phyloP scores from a whole-genome alignment of 1,140 invertebrate genomes.

The Mycetomoellerius zeteki region DNA sequence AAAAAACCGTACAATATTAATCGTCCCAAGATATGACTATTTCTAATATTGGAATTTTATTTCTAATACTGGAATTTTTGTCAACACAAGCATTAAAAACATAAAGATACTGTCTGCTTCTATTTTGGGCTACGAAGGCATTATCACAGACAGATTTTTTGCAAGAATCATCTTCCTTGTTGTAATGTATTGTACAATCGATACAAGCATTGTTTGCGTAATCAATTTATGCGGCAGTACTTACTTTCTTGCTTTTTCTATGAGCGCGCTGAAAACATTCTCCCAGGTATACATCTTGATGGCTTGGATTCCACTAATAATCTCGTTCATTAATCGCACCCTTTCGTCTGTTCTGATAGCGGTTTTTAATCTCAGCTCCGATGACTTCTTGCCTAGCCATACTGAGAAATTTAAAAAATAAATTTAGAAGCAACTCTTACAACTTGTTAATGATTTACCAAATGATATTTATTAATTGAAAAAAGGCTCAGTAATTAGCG shows the following conservation, averaged over 20 bases:
- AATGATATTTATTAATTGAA: not conserved
- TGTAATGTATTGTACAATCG: not conserved
- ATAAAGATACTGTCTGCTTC: not conserved
- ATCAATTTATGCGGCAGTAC: not conserved
- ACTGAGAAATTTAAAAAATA: conserved; percentile 82
- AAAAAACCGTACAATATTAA: no score
- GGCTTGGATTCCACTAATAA: conserved; percentile 88
- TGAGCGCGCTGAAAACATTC: conserved; percentile 91
- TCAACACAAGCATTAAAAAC: no score
- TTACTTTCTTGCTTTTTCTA: conserved; percentile 87
- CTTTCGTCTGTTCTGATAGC: conserved; percentile 93
- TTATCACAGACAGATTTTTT: not conserved
- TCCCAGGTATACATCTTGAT: conserved; percentile 78
- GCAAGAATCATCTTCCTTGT: not conserved
- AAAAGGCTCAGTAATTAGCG: no score
- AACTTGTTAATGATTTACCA: not conserved
- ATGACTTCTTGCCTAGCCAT: conserved; percentile 85
- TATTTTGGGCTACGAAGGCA: not conserved
- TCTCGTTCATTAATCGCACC: conserved; percentile 95
- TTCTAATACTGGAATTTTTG: no score
- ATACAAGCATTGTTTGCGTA: conserved; percentile 75
- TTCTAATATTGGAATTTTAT: no score
- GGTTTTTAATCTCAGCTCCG: conserved; percentile 88
- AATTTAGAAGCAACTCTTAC: not conserved
- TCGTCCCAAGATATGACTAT: no score